A percentile compares a stretch with the other conserved stretches of the same genome.
These are phyloP conservation scores for Ceratina australensis DNA, from an alignment of 1,140 invertebrate species.

Conservation along the genomic window DNA sequence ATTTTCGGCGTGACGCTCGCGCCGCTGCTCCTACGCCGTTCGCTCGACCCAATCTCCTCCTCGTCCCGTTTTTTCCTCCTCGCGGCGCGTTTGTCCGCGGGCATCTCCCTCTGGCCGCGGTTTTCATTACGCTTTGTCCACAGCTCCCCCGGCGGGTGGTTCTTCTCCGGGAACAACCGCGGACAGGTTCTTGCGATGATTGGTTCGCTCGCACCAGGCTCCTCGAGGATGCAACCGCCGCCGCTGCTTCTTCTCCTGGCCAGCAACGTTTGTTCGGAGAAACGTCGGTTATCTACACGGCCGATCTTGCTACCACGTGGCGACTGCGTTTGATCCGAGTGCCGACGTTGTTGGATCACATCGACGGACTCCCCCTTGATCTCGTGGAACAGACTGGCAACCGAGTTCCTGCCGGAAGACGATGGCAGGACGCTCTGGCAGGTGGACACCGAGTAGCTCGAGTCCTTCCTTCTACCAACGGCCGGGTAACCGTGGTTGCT, in stretches of 20 bases:
- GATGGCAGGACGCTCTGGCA: slow-evolving; percentile 66
- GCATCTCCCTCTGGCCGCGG: slow-evolving; percentile 17
- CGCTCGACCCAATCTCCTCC: not conserved
- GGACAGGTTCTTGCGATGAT: slow-evolving; percentile 35
- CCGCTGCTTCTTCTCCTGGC: slow-evolving; percentile 6
- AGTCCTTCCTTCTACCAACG: slow-evolving; percentile 61
- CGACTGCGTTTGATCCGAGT: slow-evolving; percentile 63
- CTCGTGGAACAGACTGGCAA: slow-evolving; percentile 49
- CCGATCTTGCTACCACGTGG: slow-evolving; percentile 38
- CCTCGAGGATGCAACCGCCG: not conserved
- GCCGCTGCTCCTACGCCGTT: slow-evolving; percentile 42
- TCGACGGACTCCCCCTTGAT: slow-evolving; percentile 42
- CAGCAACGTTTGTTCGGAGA: slow-evolving; percentile 62
- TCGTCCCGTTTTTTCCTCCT: not conserved
- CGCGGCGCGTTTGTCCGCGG: not conserved
- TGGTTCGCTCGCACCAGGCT: slow-evolving; percentile 10
- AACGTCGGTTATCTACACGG: slow-evolving; percentile 51
- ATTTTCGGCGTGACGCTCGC: slow-evolving; percentile 66
- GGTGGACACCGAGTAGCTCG: slow-evolving; percentile 66
- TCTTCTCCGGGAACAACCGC: slow-evolving; percentile 12
- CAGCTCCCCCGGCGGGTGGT: not conserved
- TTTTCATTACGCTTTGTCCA: slow-evolving; percentile 6
- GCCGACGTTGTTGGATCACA: slow-evolving; percentile 52
- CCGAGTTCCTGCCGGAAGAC: slow-evolving; percentile 62
- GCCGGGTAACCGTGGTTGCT: too few relatives aligned